Base-by-base conservation (phyloP, 2,888 invertebrate genomes). In the Cepaea hortensis region DNA sequence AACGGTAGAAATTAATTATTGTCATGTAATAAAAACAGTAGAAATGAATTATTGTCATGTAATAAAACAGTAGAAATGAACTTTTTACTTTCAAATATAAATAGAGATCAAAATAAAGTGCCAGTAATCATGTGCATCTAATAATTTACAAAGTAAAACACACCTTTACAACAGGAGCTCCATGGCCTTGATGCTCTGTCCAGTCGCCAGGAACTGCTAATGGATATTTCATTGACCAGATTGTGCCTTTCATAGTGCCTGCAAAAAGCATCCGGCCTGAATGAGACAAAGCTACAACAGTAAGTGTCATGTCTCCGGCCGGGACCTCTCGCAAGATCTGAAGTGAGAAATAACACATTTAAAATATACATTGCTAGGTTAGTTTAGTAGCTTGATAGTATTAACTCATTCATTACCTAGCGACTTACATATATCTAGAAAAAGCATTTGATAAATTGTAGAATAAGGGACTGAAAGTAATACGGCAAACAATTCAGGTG, bases 221-320 rank as follows among this genome's bases (percentile, higher is more conserved):
- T 0, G 97, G 97, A 89, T 97, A 95, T 93, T 97, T 97, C 11
- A 98, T 95, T 4, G 97, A 96, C 85, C 97, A 96, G 48, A 98
- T 95, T 0, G 96, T 96, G 2, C 98, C 98, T 88, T 96, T 95
- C 23, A 96, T 96, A 11, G 97, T 97, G n/a, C 97, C 96, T 75
- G 97, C 96, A 93, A 98, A 97, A 91, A 98, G 95, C 95, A 97
- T 96, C 89, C 96, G 95, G 91, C 98, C 97, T 0, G 97, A 96
- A 90, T 97, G 96, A 1, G 98, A 96, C 90, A 98, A 93, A 0
- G 96, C 95, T 3, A 97, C 93, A 94, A 79, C 95, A 88, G 96
- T 96, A 79, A 97, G 95, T 3, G 93, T 93, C 50, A 93, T 91
- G 23, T 94, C 95, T 35, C 94, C 93, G 70, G 94, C 90, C 87